Percentiles rank a stretch among this genome's conserved stretches.
These are phyloP conservation scores for Pseudeuparius sepicola DNA, from an alignment of 2,888 invertebrate species.

Conservation along the genomic window DNA sequence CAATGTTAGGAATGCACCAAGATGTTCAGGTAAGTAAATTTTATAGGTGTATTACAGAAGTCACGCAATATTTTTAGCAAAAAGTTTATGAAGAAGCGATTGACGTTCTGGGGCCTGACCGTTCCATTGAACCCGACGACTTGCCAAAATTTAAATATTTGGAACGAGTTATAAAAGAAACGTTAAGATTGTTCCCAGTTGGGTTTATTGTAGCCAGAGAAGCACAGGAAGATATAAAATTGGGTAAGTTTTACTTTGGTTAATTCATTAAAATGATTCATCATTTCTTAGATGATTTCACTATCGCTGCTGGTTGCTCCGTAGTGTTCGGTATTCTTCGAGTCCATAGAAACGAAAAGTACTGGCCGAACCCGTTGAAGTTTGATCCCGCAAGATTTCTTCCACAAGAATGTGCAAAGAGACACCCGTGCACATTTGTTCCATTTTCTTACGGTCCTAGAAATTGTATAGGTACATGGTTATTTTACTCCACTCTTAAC, in stretches of 20 bases:
- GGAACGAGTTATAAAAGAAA: constrained; percentile 49
- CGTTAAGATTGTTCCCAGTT: constrained; percentile 46
- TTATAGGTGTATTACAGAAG: too few relatives aligned
- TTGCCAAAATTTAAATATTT: constrained; percentile 45
- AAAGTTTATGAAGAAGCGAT: constrained; percentile 39
- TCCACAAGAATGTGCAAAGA: constrained; percentile 39
- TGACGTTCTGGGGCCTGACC: constrained; percentile 40
- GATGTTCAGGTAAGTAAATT: constrained; percentile 26
- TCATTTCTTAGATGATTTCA: constrained; percentile 20
- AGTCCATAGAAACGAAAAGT: constrained; percentile 37
- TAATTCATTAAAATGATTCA: neutral
- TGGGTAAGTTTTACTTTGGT: constrained; percentile 35
- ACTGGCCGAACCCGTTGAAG: constrained; percentile 47
- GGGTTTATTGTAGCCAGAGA: constrained; percentile 44
- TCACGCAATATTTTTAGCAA: constrained; percentile 31
- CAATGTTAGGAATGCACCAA: constrained; percentile 28
- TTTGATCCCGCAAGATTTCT: constrained; percentile 52
- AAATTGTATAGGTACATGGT: constrained; percentile 24
- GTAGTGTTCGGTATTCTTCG: constrained; percentile 23
- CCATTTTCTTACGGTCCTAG: constrained; percentile 27
- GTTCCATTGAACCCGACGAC: constrained; percentile 41
- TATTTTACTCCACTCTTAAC: too few relatives aligned
- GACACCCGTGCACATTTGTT: constrained; percentile 21
- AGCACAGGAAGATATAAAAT: constrained; percentile 40
- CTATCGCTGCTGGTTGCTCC: constrained; percentile 22